Conservation (phyloP, 2,888 invertebrate genomes). For the Carterocephalus palaemon region DNA sequence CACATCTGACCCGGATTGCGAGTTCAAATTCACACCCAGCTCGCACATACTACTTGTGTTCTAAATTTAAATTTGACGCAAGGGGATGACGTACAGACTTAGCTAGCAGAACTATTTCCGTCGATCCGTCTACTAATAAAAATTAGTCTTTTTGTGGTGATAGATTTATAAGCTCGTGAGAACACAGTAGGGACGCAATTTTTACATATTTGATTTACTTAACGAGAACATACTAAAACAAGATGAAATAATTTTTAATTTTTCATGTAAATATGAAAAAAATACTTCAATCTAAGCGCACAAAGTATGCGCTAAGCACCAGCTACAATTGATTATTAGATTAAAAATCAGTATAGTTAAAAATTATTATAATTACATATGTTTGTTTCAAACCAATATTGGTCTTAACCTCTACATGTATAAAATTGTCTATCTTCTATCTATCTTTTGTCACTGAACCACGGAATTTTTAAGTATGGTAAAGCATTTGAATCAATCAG, state of each 20-base stretch:
- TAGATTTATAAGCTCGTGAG: constrained; percentile 28
- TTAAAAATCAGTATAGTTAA: too few species aligned
- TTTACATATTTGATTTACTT: background rate
- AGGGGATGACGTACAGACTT: constrained; percentile 38
- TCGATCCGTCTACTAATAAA: constrained; percentile 16
- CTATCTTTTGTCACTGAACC: too few species aligned
- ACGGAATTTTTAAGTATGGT: too few species aligned
- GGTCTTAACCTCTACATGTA: too few species aligned
- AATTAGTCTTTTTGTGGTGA: constrained; percentile 22
- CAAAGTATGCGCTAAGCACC: too few species aligned
- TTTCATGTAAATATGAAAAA: too few species aligned
- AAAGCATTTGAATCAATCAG: too few species aligned
- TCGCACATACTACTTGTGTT: constrained; percentile 32
- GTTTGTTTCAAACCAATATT: too few species aligned
- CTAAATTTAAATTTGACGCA: constrained; percentile 59
- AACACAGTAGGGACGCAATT: constrained; percentile 19
- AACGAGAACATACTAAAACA: background rate
- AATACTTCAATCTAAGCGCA: constrained; percentile 28
- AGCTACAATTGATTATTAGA: too few species aligned
- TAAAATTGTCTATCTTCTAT: too few species aligned
- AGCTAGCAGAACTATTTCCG: constrained; percentile 20
- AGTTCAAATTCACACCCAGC: constrained; percentile 40
- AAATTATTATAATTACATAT: too few species aligned
- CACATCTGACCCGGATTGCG: constrained; percentile 54
- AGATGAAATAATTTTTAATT: too few species aligned